These are phyloP conservation scores for Crambe crambe DNA, from an alignment of 37 sponge, comb jelly and placozoan species.

Conservation along the genomic window DNA sequence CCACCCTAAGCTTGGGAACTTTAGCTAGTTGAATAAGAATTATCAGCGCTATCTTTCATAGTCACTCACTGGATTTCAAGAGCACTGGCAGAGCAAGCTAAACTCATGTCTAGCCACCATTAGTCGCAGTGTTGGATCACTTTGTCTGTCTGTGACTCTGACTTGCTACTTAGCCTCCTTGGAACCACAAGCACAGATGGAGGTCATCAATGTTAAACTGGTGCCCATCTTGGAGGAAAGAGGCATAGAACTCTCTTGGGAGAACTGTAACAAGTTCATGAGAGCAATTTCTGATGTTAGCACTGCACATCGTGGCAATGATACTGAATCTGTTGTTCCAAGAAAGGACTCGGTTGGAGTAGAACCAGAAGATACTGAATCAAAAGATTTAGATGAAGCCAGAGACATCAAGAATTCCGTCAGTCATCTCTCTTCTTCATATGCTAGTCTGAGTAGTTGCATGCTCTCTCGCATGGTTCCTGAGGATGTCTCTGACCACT, in stretches of 20 bases:
- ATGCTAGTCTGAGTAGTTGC: background rate
- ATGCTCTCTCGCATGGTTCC: constrained; percentile 11
- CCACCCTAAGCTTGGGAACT: too few relatives aligned
- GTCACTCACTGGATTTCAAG: constrained; percentile 32
- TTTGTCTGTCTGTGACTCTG: constrained; percentile 32
- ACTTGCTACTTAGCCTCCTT: constrained; percentile 52
- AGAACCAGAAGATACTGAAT: too few relatives aligned
- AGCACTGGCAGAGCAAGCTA: constrained; percentile 36
- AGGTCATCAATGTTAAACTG: constrained; percentile 22
- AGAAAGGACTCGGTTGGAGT: background rate
- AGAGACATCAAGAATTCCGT: background rate
- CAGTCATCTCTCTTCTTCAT: background rate
- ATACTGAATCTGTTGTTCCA: background rate
- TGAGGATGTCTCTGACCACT: constrained; percentile 1
- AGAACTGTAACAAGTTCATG: constrained; percentile 7
- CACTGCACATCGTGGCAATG: background rate
- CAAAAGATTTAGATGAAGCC: background rate
- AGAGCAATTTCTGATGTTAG: background rate
- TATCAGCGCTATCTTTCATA: background rate
- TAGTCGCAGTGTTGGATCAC: constrained; percentile 22
- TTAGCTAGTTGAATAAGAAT: too few relatives aligned
- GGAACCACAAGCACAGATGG: constrained; percentile 28
- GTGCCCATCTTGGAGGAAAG: constrained; percentile 34
- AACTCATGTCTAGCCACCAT: background rate
- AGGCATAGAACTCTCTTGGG: constrained; percentile 29